phyloP scores from a whole-genome alignment of 2,113 vertebrate genomes.

The Heterochromis multidens region DNA sequence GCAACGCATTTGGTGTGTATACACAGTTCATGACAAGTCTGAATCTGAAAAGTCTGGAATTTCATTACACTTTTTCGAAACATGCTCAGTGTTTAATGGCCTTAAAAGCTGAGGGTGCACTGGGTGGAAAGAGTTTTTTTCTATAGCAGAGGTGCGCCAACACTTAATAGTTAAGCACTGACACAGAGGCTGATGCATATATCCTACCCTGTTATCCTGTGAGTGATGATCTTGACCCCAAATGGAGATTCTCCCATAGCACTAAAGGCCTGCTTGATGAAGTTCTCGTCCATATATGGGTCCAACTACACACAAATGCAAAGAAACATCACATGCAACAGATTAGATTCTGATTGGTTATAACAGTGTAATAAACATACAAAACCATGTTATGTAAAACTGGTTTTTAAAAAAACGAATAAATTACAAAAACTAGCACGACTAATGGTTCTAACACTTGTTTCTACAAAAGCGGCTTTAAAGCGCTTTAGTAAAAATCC shows the following conservation, averaged over 20 bases:
- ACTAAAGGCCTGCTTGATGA: conserved; percentile 81
- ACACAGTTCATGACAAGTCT: too few species aligned
- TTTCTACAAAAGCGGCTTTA: background rate
- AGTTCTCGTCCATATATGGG: conserved; percentile 82
- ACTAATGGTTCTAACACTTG: background rate
- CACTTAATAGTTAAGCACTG: background rate
- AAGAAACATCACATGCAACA: background rate
- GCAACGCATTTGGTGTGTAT: too few species aligned
- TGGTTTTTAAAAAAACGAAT: too few species aligned
- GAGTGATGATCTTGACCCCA: conserved; percentile 81
- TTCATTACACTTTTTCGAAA: too few species aligned
- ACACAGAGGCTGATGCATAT: background rate
- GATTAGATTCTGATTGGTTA: background rate
- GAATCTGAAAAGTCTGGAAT: too few species aligned
- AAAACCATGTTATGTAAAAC: background rate
- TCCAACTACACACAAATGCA: conserved; percentile 65
- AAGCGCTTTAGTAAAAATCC: background rate
- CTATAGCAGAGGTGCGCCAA: too few species aligned
- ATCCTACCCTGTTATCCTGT: conserved; percentile 78
- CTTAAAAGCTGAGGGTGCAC: too few species aligned
- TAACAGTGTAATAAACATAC: background rate
- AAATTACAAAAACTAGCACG: too few species aligned
- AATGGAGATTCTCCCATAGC: conserved; percentile 79
- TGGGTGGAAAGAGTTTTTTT: too few species aligned
- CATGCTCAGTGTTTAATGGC: too few species aligned